Percentiles rank a stretch among this genome's conserved stretches.
phyloP scores from a whole-genome alignment of 2,797 vertebrate genomes.

The Centroberyx gerrardi region DNA sequence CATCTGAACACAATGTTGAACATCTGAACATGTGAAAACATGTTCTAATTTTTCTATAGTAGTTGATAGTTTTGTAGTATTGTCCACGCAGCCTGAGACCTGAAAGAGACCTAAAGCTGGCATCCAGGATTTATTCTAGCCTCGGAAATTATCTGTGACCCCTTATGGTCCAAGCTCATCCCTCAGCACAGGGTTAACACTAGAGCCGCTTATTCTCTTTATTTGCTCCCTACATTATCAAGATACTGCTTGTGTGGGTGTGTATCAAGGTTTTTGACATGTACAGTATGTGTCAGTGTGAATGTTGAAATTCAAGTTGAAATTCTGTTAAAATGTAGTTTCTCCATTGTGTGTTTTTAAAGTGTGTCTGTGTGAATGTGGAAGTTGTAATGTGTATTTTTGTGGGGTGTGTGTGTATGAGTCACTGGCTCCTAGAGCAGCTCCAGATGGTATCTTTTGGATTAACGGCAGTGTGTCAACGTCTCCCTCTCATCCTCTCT shows the following conservation, averaged over 20 bases:
- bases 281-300: slow-evolving; percentile 1
- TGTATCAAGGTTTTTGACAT: neutral
- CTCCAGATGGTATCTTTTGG: slow-evolving; percentile 81
- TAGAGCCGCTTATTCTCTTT: neutral
- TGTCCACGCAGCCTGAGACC: neutral
- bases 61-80: too few species aligned
- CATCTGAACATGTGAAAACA: too few species aligned
- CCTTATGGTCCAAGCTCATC: slow-evolving; percentile 2
- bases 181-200: neutral
- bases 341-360: slow-evolving; percentile 20
- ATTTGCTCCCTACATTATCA: neutral
- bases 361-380: neutral
- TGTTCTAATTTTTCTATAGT: too few species aligned
- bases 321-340: slow-evolving; percentile 22
- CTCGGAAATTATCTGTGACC: slow-evolving; percentile 17
- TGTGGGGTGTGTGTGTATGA: slow-evolving; percentile 47
- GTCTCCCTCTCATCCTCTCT: slow-evolving; percentile 65
- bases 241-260: neutral
- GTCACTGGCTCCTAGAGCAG: slow-evolving; percentile 65
- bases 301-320: slow-evolving; percentile 12
- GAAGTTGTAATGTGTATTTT: slow-evolving; percentile 37
- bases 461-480: slow-evolving; percentile 69
- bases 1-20: too few species aligned
- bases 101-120: slow-evolving; percentile 7
- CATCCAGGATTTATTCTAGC: slow-evolving; percentile 13